Percentiles rank a stretch among this genome's conserved stretches.
These are phyloP conservation scores for Molossus molossus DNA, from an alignment of 2,797 vertebrate genomes.

Conservation along the genomic window DNA sequence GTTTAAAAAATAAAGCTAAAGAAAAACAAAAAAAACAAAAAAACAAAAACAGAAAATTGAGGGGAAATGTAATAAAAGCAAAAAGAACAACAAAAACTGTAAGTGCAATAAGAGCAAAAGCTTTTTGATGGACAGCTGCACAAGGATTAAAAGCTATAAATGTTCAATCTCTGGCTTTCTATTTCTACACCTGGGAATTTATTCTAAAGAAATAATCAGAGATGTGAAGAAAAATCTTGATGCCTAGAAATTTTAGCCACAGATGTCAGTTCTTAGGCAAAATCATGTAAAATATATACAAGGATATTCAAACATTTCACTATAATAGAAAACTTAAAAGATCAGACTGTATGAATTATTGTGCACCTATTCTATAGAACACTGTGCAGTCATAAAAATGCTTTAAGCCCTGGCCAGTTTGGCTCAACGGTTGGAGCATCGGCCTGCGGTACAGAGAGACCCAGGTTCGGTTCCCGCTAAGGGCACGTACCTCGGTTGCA, in stretches of 20 bases:
- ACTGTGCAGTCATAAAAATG: neutral
- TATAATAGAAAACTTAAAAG: neutral
- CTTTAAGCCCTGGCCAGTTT: neutral
- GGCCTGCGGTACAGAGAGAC: no score
- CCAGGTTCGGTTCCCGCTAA: no score
- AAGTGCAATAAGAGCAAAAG: neutral
- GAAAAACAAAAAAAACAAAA: neutral
- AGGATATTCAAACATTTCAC: neutral
- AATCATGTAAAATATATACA: neutral
- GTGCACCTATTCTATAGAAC: neutral
- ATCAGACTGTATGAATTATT: neutral
- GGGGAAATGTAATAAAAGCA: neutral
- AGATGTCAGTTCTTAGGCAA: neutral
- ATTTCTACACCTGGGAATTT: slow-evolving; percentile 1
- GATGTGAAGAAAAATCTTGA: neutral
- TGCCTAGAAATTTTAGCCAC: neutral
- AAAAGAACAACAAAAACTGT: neutral
- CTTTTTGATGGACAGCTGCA: neutral
- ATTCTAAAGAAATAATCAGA: slow-evolving; percentile 18
- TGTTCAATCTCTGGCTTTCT: neutral
- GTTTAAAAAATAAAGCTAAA: neutral
- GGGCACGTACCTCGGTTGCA: no score
- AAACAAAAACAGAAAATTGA: neutral
- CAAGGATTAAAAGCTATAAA: neutral
- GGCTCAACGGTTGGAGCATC: no score